Evolutionary conservation across 2,113 vertebrate genomes (phyloP).

Genomic region (Sterrhoptilus dennistouni): DNA sequence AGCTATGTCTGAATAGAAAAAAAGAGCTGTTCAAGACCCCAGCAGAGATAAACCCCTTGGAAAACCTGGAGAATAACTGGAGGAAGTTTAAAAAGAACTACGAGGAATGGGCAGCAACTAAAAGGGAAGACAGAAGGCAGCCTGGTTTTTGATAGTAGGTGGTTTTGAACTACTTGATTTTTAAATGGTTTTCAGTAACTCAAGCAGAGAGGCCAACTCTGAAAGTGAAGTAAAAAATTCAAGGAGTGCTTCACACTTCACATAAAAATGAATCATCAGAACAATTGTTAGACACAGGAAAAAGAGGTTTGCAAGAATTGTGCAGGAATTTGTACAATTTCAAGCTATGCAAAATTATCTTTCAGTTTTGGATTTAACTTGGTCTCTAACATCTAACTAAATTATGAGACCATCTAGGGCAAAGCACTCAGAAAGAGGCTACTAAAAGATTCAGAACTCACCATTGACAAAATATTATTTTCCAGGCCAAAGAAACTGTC

Average conservation of each 20-base stretch:
- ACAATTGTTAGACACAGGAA: neutral
- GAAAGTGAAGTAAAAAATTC: slow-evolving; percentile 28
- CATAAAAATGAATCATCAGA: neutral
- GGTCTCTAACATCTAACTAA: neutral
- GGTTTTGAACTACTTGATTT: slow-evolving; percentile 26
- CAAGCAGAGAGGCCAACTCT: slow-evolving; percentile 8
- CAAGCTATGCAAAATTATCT: neutral
- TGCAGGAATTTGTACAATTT: neutral
- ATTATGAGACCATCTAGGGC: neutral
- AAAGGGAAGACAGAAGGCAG: slow-evolving; percentile 14
- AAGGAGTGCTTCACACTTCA: slow-evolving; percentile 22
- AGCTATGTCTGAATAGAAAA: neutral
- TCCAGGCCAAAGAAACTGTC: neutral
- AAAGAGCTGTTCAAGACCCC: neutral
- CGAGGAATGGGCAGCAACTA: neutral
- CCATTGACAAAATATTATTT: neutral
- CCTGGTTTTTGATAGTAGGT: slow-evolving; percentile 10
- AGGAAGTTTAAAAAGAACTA: slow-evolving; percentile 16
- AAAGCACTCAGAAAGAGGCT: neutral
- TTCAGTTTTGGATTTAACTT: neutral
- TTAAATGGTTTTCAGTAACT: slow-evolving; percentile 42
- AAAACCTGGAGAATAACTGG: neutral
- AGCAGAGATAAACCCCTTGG: neutral
- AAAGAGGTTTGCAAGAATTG: neutral
- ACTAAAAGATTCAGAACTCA: neutral